phyloP scores from a whole-genome alignment of 2,797 vertebrate genomes.

The Vultur gryphus region DNA sequence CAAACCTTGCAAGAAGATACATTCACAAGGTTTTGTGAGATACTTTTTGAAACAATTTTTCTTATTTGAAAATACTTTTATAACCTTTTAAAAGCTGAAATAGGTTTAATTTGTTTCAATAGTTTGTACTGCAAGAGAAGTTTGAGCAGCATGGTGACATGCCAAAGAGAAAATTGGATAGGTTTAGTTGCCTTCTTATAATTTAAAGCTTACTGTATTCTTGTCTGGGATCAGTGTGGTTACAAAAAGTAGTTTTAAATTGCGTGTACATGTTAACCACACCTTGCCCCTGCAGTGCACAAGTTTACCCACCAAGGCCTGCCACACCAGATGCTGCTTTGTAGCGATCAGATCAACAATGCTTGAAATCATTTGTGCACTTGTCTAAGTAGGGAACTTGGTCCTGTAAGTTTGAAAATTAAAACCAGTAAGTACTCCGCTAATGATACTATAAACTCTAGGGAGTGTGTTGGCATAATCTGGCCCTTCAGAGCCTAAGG shows the following conservation, averaged over 20 bases:
- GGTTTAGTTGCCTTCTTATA: not conserved
- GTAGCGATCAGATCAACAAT: accelerated
- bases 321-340: not conserved
- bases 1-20: not conserved
- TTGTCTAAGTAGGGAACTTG: not conserved
- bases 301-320: not conserved
- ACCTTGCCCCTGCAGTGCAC: not conserved
- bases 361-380: not conserved
- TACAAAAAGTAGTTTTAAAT: not conserved
- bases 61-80: not conserved
- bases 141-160: not conserved
- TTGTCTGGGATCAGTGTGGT: not conserved
- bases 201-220: not conserved
- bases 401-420: not conserved
- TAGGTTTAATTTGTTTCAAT: not conserved
- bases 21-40: not conserved
- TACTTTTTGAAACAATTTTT: not conserved
- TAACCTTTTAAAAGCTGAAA: not conserved
- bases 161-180: not conserved
- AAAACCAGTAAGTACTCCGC: not conserved
- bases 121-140: not conserved
- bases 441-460: not conserved
- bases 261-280: not conserved
- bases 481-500: not conserved
- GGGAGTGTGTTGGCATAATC: not conserved